These are phyloP conservation scores for Papilio machaon DNA, from an alignment of 1,140 invertebrate genomes.

Conservation along the genomic window DNA sequence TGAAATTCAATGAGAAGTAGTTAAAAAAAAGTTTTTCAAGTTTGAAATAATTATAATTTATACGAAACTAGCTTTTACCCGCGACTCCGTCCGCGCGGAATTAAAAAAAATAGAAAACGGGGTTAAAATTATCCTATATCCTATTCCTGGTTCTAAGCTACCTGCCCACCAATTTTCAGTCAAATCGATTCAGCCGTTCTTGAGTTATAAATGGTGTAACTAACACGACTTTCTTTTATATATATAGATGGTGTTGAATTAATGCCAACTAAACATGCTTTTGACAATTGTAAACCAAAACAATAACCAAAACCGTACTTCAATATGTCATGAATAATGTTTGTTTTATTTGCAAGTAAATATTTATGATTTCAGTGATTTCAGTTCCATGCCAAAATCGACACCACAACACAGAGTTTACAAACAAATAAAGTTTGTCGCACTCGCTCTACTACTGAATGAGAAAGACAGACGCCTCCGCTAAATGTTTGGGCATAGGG, in stretches of 20 bases:
- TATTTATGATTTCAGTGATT: conserved; percentile 1
- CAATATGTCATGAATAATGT: not conserved
- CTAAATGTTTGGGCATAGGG: conserved; percentile 52
- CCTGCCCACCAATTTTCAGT: too few species aligned
- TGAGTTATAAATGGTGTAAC: too few species aligned
- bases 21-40: too few species aligned
- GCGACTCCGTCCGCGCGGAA: too few species aligned
- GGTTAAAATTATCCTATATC: too few species aligned
- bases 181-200: too few species aligned
- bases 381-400: conserved; percentile 47
- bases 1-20: not conserved
- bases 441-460: conserved; percentile 46
- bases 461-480: conserved; percentile 49
- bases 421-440: conserved; percentile 69
- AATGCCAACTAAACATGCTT: not conserved
- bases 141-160: too few species aligned
- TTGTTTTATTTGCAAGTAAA: not conserved
- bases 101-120: too few species aligned
- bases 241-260: not conserved
- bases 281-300: not conserved
- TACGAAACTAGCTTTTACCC: too few species aligned
- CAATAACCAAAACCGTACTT: not conserved
- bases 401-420: conserved; percentile 65
- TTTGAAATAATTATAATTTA: not conserved
- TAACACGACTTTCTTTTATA: too few species aligned